These are phyloP conservation scores for Drosophila mayri DNA, from an alignment of 1,140 invertebrate genomes.

Conservation along the genomic window DNA sequence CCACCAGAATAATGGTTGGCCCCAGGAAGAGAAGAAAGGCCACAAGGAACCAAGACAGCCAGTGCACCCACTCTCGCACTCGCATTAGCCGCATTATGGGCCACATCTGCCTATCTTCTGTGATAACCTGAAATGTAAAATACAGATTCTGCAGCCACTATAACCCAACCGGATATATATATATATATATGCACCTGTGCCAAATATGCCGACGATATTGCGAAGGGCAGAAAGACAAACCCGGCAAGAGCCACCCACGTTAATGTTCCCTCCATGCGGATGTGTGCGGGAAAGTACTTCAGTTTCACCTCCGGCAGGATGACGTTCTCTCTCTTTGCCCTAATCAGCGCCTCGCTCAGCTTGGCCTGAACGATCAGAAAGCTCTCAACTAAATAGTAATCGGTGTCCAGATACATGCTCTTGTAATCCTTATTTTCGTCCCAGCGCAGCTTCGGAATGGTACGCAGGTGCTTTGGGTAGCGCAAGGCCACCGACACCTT, in stretches of 20 bases:
- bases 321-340: not conserved
- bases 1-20: constrained; percentile 86
- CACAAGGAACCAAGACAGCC: constrained; percentile 93
- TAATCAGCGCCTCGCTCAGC: constrained; percentile 33
- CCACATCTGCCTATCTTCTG: constrained; percentile 87
- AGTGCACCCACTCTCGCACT: constrained; percentile 91
- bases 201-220: constrained; percentile 29
- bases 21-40: constrained; percentile 89
- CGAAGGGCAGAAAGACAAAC: constrained; percentile 17
- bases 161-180: not conserved
- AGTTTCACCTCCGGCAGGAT: constrained; percentile 17
- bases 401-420: not conserved
- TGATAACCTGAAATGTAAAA: constrained; percentile 84
- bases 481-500: constrained; percentile 30
- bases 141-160: not conserved
- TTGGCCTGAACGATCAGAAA: constrained; percentile 35
- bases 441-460: constrained; percentile 8
- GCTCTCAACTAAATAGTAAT: constrained; percentile 23
- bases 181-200: constrained; percentile 12
- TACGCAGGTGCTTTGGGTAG: constrained; percentile 31
- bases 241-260: not conserved
- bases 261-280: not conserved
- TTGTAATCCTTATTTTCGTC: not conserved
- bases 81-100: constrained; percentile 95
- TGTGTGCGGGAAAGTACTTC: constrained; percentile 19